Percentiles rank a stretch among this genome's conserved stretches.
Conservation (phyloP, 2,888 invertebrate genomes). For the Fragum fragum region DNA sequence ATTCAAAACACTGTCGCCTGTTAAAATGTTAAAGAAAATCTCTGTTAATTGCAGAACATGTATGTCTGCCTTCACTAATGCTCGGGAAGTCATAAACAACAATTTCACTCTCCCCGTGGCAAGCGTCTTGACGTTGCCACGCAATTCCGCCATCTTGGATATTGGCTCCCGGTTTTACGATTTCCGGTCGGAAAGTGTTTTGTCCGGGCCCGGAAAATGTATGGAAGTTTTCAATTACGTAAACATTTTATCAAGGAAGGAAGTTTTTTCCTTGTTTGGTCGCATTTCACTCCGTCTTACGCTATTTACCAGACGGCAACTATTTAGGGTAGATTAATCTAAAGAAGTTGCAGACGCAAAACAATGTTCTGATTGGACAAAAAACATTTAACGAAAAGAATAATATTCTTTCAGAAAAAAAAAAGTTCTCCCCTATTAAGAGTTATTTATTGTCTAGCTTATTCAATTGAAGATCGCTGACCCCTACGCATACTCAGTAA, state of each 20-base stretch:
- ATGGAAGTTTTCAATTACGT: conserved; percentile 39
- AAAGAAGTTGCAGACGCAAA: no score
- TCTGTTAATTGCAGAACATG: conserved; percentile 11
- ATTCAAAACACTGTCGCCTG: not conserved
- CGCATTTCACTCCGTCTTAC: not conserved
- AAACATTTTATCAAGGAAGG: conserved; percentile 14
- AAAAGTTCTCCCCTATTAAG: no score
- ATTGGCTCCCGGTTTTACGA: conserved; percentile 43
- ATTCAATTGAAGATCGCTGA: no score
- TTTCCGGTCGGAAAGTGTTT: conserved; percentile 53
- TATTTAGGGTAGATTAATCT: no score
- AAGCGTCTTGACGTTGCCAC: conserved; percentile 48
- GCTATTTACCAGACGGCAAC: no score
- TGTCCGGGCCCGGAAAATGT: conserved; percentile 28
- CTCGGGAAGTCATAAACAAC: conserved; percentile 51
- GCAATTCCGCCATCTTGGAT: conserved; percentile 47
- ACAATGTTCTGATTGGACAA: no score
- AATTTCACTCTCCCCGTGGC: conserved; percentile 32
- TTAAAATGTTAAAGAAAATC: not conserved
- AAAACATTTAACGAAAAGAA: no score
- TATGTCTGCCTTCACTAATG: conserved; percentile 1
- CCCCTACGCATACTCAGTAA: no score
- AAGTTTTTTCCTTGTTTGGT: not conserved
- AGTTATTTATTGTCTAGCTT: no score
- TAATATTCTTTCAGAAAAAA: no score